Evolutionary conservation across 2,113 vertebrate genomes (phyloP).

Genomic region (Macaca fascicularis): T2T-MFA8v1.1 NC_088392.1:13145501-13146000

Average conservation of each 20-base stretch:
- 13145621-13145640: not conserved
- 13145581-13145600: not conserved
- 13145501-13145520: not conserved
- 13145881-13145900: not conserved
- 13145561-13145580: not conserved
- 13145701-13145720: not conserved
- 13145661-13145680: not conserved
- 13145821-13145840: not conserved
- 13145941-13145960: not conserved
- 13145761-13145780: not conserved
- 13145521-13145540: not conserved
- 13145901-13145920: slow-evolving; percentile 37
- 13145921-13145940: slow-evolving; percentile 13
- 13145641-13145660: not conserved
- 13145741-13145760: not conserved
- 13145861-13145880: not conserved
- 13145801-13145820: not conserved
- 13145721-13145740: not conserved
- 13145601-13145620: not conserved
- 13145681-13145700: not conserved
- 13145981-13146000: not conserved
- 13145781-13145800: not conserved
- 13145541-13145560: not conserved
- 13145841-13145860: not conserved
- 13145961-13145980: not conserved